Evolutionary conservation across 1,140 invertebrate genomes (phyloP), one percentile per base, ranked within the genome.

Genomic region (Drosophila athabasca): DNA sequence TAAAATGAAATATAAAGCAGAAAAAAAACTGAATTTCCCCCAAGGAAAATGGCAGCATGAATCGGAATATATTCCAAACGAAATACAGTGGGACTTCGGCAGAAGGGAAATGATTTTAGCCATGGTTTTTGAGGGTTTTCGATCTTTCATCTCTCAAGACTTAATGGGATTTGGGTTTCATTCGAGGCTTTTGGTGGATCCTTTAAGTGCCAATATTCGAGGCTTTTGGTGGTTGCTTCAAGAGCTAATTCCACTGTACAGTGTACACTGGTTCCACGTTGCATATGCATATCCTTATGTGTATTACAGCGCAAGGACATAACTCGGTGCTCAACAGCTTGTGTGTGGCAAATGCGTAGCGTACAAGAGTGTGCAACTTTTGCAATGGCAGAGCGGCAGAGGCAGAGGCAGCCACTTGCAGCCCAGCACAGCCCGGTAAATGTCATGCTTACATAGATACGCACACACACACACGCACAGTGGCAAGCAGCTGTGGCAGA

Each of bases 291-390:
- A 49, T 48, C 26, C 44, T n/a, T 31, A 43, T 43, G 44, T 76
- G 22, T 57, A 67, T 79, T 62, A 62, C 64, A 65, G 62, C 35
- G 35, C 67, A 79, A 84, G 80, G 76, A 85, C 76, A 85, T 84
- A 84, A 73, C 81, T 85, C 72, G 66, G 59, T 68, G 62, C 76
- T 84, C 81, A 76, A 79, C 80, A 83, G 70, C 71, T 75, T 75
- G 61, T 43, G 53, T 59, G 53, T 59, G 64, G 58, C 57, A 66
- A 54, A 60, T 60, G 57, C 52, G 49, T 65, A 69, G 17, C 52
- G 49, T 64, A 69, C 65, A 50, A 72, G 68, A 69, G 72, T 73
- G 68, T 71, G 67, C 61, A 60, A 44, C 55, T 57, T 80, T 43
- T 59, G 13, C 69, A 79, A 45, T 31, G 39, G 35, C 26, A 9